Evolutionary conservation across 2,797 vertebrate genomes (phyloP).

Genomic region (Chelmon rostratus): DNA sequence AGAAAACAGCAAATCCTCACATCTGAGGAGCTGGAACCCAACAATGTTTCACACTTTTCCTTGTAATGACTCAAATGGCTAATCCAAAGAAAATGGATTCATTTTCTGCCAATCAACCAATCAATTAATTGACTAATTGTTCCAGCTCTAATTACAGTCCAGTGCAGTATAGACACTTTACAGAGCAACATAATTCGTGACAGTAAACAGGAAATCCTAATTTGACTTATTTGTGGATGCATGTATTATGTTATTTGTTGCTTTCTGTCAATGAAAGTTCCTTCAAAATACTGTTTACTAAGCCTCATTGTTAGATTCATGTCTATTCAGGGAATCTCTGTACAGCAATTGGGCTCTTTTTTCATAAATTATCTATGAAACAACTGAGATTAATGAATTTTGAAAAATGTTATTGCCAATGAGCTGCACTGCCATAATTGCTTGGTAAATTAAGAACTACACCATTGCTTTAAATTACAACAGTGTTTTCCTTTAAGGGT

Average conservation of each 20-base stretch:
- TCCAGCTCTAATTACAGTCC: background rate
- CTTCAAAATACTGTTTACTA: background rate
- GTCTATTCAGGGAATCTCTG: background rate
- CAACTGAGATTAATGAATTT: background rate
- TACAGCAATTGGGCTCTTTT: background rate
- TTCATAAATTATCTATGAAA: background rate
- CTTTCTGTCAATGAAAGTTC: background rate
- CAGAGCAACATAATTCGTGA: background rate
- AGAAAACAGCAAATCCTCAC: background rate
- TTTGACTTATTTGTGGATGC: background rate
- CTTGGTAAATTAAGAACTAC: slow-evolving; percentile 19
- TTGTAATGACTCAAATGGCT: background rate
- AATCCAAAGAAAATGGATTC: background rate
- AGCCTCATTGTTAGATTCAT: background rate
- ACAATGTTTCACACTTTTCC: background rate
- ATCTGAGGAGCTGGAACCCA: background rate
- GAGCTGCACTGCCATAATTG: slow-evolving; percentile 10
- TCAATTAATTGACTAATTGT: background rate
- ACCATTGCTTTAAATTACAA: slow-evolving; percentile 6
- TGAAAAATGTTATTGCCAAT: background rate
- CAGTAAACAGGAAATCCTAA: background rate
- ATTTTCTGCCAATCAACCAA: background rate
- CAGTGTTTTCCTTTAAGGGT: slow-evolving; percentile 4
- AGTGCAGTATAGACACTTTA: background rate
- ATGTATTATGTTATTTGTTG: background rate